These are phyloP conservation scores for Neolamprologus cancellatus DNA, from an alignment of 2,113 vertebrate species.

Conservation along the genomic window DNA sequence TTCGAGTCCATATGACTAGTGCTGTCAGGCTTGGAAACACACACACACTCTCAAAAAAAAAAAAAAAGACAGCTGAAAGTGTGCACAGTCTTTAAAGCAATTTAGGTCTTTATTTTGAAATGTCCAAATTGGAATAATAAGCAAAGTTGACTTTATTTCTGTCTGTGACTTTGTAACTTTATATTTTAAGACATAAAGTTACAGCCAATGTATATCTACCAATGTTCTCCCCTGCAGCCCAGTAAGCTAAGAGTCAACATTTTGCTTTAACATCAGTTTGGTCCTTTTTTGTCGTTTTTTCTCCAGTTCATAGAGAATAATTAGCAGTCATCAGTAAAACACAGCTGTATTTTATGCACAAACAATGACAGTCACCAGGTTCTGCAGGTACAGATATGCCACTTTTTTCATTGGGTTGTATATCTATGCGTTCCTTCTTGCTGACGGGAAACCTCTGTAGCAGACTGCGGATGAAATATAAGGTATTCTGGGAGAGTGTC, in stretches of 20 bases:
- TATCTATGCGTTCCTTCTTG: conserved; percentile 80
- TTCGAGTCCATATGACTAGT: neutral
- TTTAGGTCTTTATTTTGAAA: neutral
- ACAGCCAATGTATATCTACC: neutral
- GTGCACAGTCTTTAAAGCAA: neutral
- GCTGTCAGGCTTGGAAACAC: neutral
- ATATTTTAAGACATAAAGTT: neutral
- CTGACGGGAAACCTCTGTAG: conserved; percentile 84
- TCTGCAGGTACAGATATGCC: conserved; percentile 64
- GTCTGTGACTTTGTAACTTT: neutral
- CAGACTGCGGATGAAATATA: conserved; percentile 69
- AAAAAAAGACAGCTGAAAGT: neutral
- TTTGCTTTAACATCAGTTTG: neutral
- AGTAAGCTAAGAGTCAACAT: neutral
- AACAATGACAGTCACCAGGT: conserved; percentile 67
- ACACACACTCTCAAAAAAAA: neutral
- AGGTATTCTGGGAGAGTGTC: conserved; percentile 72
- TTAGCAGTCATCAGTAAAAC: neutral
- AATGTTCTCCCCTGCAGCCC: neutral
- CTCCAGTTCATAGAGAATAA: neutral
- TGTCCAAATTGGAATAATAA: neutral
- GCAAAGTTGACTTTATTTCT: neutral
- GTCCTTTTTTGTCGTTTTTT: neutral
- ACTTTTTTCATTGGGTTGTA: conserved; percentile 75
- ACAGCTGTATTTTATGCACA: neutral